phyloP scores from a whole-genome alignment of 2,888 invertebrate species.

The Mamestra brassicae region DNA sequence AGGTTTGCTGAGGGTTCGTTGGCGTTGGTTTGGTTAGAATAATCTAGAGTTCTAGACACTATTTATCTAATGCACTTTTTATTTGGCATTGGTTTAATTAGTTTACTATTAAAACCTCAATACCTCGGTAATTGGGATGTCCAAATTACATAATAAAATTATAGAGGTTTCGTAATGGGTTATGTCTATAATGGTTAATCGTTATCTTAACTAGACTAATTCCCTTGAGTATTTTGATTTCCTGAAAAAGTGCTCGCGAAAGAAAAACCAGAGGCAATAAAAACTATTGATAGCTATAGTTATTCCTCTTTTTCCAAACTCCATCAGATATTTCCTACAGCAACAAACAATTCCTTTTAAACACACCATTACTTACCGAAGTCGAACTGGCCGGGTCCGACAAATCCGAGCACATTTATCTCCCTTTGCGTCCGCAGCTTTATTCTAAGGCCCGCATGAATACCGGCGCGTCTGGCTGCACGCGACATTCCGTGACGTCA shows the following conservation, averaged over 20 bases:
- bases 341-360: constrained; percentile 55
- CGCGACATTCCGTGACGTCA: constrained; percentile 74
- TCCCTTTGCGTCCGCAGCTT: constrained; percentile 64
- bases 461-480: constrained; percentile 72
- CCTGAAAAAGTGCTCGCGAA: background rate
- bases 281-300: constrained; percentile 2
- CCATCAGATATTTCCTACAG: constrained; percentile 32
- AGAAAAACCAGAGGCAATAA: background rate
- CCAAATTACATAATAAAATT: background rate
- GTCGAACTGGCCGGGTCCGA: constrained; percentile 54
- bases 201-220: background rate
- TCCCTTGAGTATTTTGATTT: background rate
- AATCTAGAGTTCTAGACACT: background rate
- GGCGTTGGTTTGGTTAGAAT: constrained; percentile 1
- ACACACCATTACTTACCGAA: constrained; percentile 54
- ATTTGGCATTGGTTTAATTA: background rate
- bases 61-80: background rate
- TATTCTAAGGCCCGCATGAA: constrained; percentile 67
- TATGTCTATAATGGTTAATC: background rate
- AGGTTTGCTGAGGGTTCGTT: background rate
- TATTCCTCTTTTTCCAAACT: constrained; percentile 14
- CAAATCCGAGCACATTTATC: constrained; percentile 65
- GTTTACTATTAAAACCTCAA: background rate
- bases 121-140: background rate
- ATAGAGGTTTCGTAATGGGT: background rate